A percentile compares a stretch with the other conserved stretches of the same genome.
Conservation (phyloP, 2,888 invertebrate species). For the Agonopterix arenella region DNA sequence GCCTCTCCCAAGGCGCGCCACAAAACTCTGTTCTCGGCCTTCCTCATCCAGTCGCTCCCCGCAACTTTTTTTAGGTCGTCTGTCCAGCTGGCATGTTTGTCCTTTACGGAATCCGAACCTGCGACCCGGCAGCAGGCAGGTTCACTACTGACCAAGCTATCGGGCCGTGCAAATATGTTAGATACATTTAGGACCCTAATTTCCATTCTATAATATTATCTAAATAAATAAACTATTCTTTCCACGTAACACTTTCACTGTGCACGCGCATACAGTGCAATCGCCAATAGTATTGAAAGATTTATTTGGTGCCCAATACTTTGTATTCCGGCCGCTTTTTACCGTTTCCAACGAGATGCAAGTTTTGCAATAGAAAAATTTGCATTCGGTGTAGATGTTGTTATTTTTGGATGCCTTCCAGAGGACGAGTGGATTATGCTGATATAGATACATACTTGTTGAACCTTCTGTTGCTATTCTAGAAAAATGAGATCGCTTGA, state of each 20-base stretch:
- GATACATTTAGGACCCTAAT: too few relatives aligned
- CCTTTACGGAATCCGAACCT: too few relatives aligned
- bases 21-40: too few relatives aligned
- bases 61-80: too few relatives aligned
- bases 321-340: slow-evolving; percentile 5
- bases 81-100: too few relatives aligned
- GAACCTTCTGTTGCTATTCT: not conserved
- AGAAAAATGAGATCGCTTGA: too few relatives aligned
- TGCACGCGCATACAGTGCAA: slow-evolving; percentile 41
- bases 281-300: slow-evolving; percentile 36
- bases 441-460: not conserved
- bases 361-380: slow-evolving; percentile 4
- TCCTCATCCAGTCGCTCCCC: too few relatives aligned
- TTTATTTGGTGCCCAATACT: slow-evolving; percentile 22
- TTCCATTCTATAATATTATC: too few relatives aligned
- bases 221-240: slow-evolving; percentile 24
- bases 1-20: too few relatives aligned
- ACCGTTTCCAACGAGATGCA: slow-evolving; percentile 3
- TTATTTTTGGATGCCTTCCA: slow-evolving; percentile 2
- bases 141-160: too few relatives aligned
- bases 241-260: slow-evolving; percentile 54
- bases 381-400: not conserved
- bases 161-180: too few relatives aligned
- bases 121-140: too few relatives aligned
- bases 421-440: not conserved